phyloP scores from a whole-genome alignment of 1,140 invertebrate genomes.

The Drosophila ogumai region DNA sequence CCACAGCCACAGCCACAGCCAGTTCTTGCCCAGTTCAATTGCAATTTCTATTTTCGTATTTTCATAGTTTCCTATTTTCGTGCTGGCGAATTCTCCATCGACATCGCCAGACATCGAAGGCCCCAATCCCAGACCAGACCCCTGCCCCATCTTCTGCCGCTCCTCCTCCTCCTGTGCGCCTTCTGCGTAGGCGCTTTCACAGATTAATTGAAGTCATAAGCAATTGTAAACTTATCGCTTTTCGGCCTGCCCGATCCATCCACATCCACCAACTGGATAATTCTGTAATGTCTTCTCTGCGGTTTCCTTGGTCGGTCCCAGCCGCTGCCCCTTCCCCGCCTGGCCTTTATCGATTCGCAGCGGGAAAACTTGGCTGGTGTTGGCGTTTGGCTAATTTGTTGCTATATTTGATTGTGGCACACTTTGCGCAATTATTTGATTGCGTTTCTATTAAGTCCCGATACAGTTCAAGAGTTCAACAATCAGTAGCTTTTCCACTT shows the following conservation, averaged over 20 bases:
- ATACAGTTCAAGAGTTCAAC: conserved; percentile 79
- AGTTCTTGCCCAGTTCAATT: conserved; percentile 48
- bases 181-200: conserved; percentile 81
- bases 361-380: conserved; percentile 58
- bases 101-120: conserved; percentile 24
- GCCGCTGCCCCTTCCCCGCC: background rate
- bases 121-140: conserved; percentile 10
- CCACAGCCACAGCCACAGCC: conserved; percentile 41
- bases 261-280: conserved; percentile 60
- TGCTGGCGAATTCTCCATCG: conserved; percentile 37
- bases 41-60: conserved; percentile 63
- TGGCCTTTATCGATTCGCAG: conserved; percentile 47
- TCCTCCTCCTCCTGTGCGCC: conserved; percentile 21
- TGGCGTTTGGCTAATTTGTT: conserved; percentile 78
- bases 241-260: conserved; percentile 46
- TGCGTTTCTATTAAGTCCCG: conserved; percentile 81
- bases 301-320: conserved; percentile 26
- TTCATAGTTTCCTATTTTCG: conserved; percentile 45
- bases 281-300: conserved; percentile 49
- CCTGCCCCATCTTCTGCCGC: background rate
- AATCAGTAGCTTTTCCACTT: conserved; percentile 71
- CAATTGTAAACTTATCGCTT: conserved; percentile 83
- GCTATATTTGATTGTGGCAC: conserved; percentile 83
- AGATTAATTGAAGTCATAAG: conserved; percentile 84
- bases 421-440: conserved; percentile 83